Base-by-base conservation (phyloP, 2,113 vertebrate genomes). In the Pluvialis apricaria region DNA sequence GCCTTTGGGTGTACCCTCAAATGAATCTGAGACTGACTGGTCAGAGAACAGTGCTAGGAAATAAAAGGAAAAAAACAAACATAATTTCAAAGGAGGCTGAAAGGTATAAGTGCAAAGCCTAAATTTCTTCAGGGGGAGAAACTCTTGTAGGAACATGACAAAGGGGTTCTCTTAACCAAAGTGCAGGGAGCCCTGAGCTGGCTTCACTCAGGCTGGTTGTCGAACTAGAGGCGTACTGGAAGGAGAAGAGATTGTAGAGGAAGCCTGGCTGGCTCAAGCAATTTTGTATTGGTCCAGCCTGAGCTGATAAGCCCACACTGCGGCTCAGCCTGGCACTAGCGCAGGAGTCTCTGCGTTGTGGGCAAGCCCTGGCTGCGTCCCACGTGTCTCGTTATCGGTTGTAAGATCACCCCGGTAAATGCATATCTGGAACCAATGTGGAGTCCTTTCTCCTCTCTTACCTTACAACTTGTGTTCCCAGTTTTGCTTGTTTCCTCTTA, bases 401-500 rank as follows among this genome's bases (percentile, higher is more conserved):
- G 5, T 54, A 87, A 55, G 47, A 73, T 38, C 38, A n/a, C 10
- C 75, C 73, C 44, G 51, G 77, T 70, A 90, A 77, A 92, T 54
- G 31, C 28, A 2, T 64, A 15, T 55, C 71, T 92, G 78, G 44
- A 91, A 90, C 45, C 61, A 68, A 12, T 54, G 45, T 82, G 77
- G 87, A 80, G 32, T 73, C 42, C 28, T 90, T 90, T 92, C 51
- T 86, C 68, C 58, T 93, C 55, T 83, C 68, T 85, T 72, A 34
- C 51, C 54, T 90, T 58, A 70, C 61, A 71, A 49, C 61, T 88
- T 90, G n/a, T 15, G 1, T 90, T 94, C 42, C 73, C 54, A 79
- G 68, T 96, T 90, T 83, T 92, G 57, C 81, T 91, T 84, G 51
- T 95, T 92, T 95, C 68, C 42, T 94, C 80, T 72, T 65, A 15